A percentile compares a stretch with the other conserved stretches of the same genome.
Evolutionary conservation across 2,888 invertebrate genomes (phyloP).

Genomic region (Leptinotarsa peninsularis): DNA sequence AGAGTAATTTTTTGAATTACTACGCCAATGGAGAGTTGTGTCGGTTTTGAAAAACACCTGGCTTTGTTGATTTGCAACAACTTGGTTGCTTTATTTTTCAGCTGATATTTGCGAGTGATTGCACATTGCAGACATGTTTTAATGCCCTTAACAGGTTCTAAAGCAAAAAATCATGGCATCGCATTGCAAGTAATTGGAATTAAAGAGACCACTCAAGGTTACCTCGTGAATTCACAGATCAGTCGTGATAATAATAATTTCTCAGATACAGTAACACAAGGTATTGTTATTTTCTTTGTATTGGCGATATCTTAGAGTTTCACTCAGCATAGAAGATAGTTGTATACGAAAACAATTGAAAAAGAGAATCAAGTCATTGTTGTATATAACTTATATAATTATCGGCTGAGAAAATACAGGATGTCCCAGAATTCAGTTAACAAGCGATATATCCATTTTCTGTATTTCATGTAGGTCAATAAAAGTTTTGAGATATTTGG

Average conservation of each 20-base stretch:
- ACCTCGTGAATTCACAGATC: constrained; percentile 3
- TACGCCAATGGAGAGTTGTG: background rate
- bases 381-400: too few relatives aligned
- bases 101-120: constrained; percentile 15
- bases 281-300: background rate
- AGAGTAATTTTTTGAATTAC: background rate
- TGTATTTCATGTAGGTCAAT: too few relatives aligned
- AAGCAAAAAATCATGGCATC: background rate
- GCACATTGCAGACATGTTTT: constrained; percentile 18
- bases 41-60: constrained; percentile 4
- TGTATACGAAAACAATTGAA: too few relatives aligned
- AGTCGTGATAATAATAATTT: background rate
- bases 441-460: too few relatives aligned
- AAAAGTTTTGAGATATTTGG: too few relatives aligned
- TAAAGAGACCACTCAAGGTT: constrained; percentile 16
- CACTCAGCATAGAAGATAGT: background rate
- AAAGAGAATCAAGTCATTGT: too few relatives aligned
- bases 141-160: constrained; percentile 5
- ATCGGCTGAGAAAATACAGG: too few relatives aligned
- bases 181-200: constrained; percentile 10
- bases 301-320: background rate
- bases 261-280: background rate
- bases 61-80: constrained; percentile 14
- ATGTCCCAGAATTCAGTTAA: too few relatives aligned
- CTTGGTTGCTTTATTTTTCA: background rate